These are phyloP conservation scores for Pteria penguin DNA, from an alignment of 2,888 invertebrate genomes.

Conservation along the genomic window DNA sequence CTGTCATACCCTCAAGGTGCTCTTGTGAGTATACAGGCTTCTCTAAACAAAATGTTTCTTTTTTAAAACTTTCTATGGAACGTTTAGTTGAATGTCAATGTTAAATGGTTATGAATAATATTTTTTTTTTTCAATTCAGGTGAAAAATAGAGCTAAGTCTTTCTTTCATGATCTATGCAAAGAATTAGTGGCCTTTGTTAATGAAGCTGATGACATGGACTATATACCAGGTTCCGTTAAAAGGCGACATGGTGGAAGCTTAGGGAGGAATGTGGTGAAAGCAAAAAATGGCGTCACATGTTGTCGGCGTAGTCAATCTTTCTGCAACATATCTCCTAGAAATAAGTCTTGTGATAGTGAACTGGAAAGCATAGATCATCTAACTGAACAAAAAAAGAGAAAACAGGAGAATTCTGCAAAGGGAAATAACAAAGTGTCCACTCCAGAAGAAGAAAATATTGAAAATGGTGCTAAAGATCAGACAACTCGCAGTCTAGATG, in stretches of 20 bases:
- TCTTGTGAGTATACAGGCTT: no score
- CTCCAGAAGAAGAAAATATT: no score
- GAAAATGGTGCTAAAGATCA: no score
- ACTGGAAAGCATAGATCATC: no score
- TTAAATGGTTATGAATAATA: no score
- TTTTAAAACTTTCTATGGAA: no score
- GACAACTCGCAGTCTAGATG: no score
- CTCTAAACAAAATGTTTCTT: no score
- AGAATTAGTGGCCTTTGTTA: conserved; percentile 38
- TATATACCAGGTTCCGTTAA: conserved; percentile 64
- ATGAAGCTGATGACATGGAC: conserved; percentile 40
- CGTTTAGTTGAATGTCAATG: no score
- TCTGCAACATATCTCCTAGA: conserved; percentile 46
- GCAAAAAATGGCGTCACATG: conserved; percentile 46
- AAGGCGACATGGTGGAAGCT: conserved; percentile 58
- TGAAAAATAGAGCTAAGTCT: conserved; percentile 63
- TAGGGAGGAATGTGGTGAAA: conserved; percentile 51
- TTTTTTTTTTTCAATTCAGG: conserved; percentile 47
- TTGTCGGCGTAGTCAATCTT: conserved; percentile 58
- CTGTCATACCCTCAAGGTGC: no score
- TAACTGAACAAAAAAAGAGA: conserved; percentile 19
- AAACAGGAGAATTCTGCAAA: conserved; percentile 9
- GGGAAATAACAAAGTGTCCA: no score
- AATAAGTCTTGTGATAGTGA: not conserved
- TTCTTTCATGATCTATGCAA: conserved; percentile 71